These are phyloP conservation scores for Cyprinella venusta DNA, from an alignment of 2,797 vertebrate genomes.

Conservation along the genomic window DNA sequence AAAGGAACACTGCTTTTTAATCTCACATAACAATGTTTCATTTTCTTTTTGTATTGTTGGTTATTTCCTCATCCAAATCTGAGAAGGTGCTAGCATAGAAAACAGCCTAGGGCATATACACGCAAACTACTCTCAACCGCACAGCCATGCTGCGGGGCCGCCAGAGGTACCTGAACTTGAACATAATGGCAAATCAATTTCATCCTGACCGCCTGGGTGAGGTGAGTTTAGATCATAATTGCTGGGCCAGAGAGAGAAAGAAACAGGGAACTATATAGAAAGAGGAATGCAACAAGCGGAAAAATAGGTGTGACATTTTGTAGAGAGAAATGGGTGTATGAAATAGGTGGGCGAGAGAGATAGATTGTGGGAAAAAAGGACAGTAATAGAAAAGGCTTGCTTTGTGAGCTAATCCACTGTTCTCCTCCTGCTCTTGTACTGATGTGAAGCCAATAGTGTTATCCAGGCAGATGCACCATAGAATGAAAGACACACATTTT, in stretches of 20 bases:
- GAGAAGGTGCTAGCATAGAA: constrained; percentile 30
- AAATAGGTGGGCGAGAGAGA: constrained; percentile 14
- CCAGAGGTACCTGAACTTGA: constrained; percentile 67
- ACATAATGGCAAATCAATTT: constrained; percentile 80
- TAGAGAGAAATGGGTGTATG: constrained; percentile 32
- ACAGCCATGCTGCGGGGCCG: constrained; percentile 62
- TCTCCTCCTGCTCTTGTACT: constrained; percentile 71
- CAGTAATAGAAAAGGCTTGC: constrained; percentile 44
- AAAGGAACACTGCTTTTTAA: not conserved
- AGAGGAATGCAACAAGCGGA: not conserved
- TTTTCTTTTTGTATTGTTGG: not conserved
- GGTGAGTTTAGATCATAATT: constrained; percentile 78
- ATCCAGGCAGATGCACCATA: constrained; percentile 67
- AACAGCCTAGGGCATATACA: constrained; percentile 54
- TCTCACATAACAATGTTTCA: not conserved
- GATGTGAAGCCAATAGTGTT: constrained; percentile 82
- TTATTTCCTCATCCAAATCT: not conserved
- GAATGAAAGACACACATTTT: constrained; percentile 34
- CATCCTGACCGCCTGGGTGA: constrained; percentile 72
- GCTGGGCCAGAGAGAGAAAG: constrained; percentile 53
- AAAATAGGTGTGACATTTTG: constrained; percentile 9
- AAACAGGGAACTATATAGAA: constrained; percentile 32
- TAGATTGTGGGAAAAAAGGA: constrained; percentile 19
- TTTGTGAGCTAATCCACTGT: constrained; percentile 67
- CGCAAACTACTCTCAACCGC: constrained; percentile 50